phyloP scores from a whole-genome alignment of 92 coral and sea anemone genomes.

The Bergia puertoricense region DNA sequence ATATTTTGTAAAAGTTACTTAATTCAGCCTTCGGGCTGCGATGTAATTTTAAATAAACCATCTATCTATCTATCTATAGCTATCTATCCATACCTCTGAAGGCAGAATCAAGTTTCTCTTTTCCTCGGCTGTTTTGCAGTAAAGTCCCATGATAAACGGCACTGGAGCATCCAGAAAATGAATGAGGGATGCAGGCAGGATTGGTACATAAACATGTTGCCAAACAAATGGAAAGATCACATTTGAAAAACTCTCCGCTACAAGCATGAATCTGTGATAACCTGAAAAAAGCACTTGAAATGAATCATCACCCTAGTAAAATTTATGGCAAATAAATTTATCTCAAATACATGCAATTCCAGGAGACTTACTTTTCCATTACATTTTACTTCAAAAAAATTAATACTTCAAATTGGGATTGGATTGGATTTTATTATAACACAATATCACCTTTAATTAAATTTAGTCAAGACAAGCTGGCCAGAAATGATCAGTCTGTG shows the following conservation, averaged over 20 bases:
- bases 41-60: too few species aligned
- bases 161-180: conserved; percentile 98
- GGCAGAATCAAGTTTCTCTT: conserved; percentile 73
- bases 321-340: not conserved
- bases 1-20: not conserved
- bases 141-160: conserved; percentile 93
- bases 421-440: too few species aligned
- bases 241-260: conserved; percentile 83
- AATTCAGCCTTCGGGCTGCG: too few species aligned
- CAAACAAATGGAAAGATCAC: conserved; percentile 88
- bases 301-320: too few species aligned
- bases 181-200: conserved; percentile 89
- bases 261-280: conserved; percentile 88
- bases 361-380: too few species aligned
- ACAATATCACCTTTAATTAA: too few species aligned
- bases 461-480: too few species aligned
- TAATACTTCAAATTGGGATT: too few species aligned
- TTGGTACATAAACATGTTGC: conserved; percentile 99
- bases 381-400: too few species aligned
- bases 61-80: too few species aligned
- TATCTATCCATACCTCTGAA: conserved; percentile 67
- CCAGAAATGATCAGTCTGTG: too few species aligned
- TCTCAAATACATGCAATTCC: not conserved
- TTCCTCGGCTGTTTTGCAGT: conserved; percentile 76
- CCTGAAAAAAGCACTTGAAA: conserved; percentile 45